Conservation (phyloP, 2,113 vertebrate species). For the Myrmophylax atrothorax region DNA sequence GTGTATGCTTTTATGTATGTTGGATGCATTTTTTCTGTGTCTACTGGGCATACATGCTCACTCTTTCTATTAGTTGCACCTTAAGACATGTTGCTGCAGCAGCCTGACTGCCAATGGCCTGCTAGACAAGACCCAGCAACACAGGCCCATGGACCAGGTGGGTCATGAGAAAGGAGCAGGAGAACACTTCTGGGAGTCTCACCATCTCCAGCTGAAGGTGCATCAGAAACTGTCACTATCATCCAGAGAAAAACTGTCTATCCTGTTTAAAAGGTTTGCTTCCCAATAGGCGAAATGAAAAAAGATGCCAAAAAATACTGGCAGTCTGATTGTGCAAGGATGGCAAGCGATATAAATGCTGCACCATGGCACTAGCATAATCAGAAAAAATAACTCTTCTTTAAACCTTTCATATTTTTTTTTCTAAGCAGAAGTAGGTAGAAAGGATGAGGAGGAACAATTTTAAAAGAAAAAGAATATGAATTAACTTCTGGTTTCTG, state of each 20-base stretch:
- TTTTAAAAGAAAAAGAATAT: not conserved
- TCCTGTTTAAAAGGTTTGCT: not conserved
- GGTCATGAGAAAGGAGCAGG: not conserved
- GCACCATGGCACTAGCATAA: not conserved
- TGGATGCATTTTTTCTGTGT: not conserved
- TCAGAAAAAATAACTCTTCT: not conserved
- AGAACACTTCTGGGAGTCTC: accelerated
- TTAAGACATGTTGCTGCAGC: not conserved
- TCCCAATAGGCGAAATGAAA: not conserved
- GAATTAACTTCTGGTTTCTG: not conserved
- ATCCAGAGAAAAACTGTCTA: not conserved
- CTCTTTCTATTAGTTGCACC: not conserved
- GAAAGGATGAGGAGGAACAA: not conserved
- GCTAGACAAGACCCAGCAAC: accelerated
- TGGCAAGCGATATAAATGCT: not conserved
- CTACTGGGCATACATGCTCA: accelerated
- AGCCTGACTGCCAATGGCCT: not conserved
- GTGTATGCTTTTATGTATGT: not conserved
- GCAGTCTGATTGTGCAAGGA: not conserved
- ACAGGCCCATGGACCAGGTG: accelerated
- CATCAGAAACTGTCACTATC: not conserved
- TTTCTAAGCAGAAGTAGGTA: not conserved
- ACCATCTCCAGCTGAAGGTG: not conserved
- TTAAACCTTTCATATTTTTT: not conserved
- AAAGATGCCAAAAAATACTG: not conserved